Evolutionary conservation across 2,888 invertebrate species (phyloP), one percentile per base, ranked within the genome.

Genomic region (Macaria liturata): DNA sequence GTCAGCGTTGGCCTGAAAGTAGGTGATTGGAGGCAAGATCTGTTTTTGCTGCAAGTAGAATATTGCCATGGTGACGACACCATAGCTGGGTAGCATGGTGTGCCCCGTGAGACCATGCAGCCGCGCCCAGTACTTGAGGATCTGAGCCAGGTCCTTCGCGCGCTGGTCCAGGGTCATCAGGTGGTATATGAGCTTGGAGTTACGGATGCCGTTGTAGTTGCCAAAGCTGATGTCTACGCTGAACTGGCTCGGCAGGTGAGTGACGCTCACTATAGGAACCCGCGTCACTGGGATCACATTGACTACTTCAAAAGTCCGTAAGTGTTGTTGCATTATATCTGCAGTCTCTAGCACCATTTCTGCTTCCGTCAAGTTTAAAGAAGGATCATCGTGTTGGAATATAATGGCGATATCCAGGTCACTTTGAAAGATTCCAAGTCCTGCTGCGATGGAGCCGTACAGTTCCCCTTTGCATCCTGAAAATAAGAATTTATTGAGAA

Each of bases 1-100:
- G 5, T 49, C 8, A 3, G 56, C 52, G 30, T 52, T 7, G 4
- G 20, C 9, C 46, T 66, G 66, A 32, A 66, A 37, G 32, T n/a
- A 34, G 9, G 43, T 42, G 6, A 64, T 47, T 1, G 66, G 7
- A 3, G 66, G 66, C 32, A 64, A 6, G 0, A 66, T 53, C 8
- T 52, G 3, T 42, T 44, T 57, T 7, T 68, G 72, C 60, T 73
- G 71, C 9, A 72, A 63, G 54, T 63, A 73, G 47, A 73, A 72
- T 47, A 73, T 59, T 2, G 63, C 56, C 39, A 73, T 42, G 37
- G 67, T 8, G 6, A 46, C 40, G 9, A 63, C 32, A 4, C 43
- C 57, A 43, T 59, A 65, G 48, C 43, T 61, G 4, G 62, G 48
- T 3, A 65, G 32, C 9, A 43, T 37, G 2, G 4, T 44, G 4